Evolutionary conservation across 2,113 vertebrate species (phyloP).

Genomic region (Syrrhaptes paradoxus): DNA sequence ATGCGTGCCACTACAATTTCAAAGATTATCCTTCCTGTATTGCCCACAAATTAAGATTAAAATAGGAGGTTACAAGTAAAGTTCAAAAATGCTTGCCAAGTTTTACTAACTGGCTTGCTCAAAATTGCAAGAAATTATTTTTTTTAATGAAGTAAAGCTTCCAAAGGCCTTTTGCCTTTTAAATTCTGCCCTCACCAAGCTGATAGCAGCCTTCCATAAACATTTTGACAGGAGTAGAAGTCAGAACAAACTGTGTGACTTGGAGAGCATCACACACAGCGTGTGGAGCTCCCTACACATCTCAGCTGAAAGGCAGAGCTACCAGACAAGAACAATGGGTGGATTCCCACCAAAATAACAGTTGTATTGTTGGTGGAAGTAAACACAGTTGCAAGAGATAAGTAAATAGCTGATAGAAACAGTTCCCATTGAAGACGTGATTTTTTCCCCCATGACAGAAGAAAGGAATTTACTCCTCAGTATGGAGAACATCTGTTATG

Average conservation of each 20-base stretch:
- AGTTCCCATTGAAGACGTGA: not conserved
- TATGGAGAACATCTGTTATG: not conserved
- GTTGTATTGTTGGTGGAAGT: not conserved
- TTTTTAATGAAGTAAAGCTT: not conserved
- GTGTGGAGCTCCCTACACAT: not conserved
- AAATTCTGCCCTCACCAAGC: not conserved
- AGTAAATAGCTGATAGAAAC: not conserved
- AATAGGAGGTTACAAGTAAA: not conserved
- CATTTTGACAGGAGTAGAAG: not conserved
- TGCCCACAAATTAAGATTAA: not conserved
- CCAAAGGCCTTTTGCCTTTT: not conserved
- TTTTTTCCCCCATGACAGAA: not conserved
- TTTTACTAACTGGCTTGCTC: not conserved
- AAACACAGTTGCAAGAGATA: not conserved
- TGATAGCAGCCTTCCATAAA: rapidly evolving
- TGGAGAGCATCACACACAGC: not conserved
- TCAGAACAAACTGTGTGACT: not conserved
- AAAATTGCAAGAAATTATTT: not conserved
- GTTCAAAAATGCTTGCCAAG: not conserved
- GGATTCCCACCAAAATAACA: not conserved
- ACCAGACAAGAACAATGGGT: not conserved
- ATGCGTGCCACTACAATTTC: not conserved
- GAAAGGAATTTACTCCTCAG: not conserved
- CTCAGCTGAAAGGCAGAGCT: not conserved
- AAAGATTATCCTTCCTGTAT: not conserved